These are phyloP conservation scores for Tricholaema leucomelas DNA, from an alignment of 2,113 vertebrate genomes.

Conservation along the genomic window DNA sequence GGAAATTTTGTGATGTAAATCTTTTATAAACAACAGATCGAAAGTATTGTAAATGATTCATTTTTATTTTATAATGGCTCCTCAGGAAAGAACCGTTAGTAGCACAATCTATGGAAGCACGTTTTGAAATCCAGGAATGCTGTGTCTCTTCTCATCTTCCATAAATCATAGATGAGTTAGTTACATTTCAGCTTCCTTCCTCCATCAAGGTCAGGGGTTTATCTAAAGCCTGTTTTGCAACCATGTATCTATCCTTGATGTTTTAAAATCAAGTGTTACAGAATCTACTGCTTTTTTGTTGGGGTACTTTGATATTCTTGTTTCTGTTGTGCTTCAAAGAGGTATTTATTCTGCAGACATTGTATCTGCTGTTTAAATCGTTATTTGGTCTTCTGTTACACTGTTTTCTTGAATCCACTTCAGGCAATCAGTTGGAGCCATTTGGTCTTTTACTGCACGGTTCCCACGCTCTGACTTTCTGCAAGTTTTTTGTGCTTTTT, in stretches of 20 bases:
- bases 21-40: background rate
- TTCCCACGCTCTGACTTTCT: background rate
- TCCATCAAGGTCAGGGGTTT: background rate
- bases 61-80: background rate
- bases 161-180: background rate
- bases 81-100: background rate
- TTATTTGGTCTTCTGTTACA: background rate
- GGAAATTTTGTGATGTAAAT: background rate
- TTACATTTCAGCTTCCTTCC: background rate
- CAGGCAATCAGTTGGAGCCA: background rate
- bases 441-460: background rate
- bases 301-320: background rate
- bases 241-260: background rate
- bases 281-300: background rate
- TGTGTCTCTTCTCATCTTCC: background rate
- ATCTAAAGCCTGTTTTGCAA: background rate
- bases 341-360: background rate
- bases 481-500: background rate
- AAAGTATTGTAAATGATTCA: background rate
- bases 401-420: background rate
- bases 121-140: constrained; percentile 35
- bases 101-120: background rate
- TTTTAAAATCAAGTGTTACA: background rate
- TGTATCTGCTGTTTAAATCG: background rate
- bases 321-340: background rate